Evolutionary conservation across 2,888 invertebrate species (phyloP).

Genomic region (Eilema griseolum): DNA sequence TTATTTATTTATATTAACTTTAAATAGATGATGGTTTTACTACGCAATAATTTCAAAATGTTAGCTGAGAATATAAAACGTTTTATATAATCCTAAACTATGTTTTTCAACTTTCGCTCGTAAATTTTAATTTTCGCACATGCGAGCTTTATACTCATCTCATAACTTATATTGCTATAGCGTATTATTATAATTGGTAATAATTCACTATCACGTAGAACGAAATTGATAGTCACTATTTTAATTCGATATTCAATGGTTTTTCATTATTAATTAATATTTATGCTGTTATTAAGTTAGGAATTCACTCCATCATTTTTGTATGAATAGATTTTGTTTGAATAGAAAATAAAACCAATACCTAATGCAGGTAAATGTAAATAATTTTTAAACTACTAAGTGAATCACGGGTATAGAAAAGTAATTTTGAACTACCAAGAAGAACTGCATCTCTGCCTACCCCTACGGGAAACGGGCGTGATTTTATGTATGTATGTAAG

Average conservation of each 20-base stretch:
- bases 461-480: no score
- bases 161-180: slow-evolving; percentile 1
- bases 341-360: no score
- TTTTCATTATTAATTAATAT: background rate
- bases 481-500: no score
- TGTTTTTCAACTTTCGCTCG: slow-evolving; percentile 20
- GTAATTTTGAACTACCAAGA: no score
- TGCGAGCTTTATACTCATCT: slow-evolving; percentile 10
- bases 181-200: slow-evolving; percentile 13
- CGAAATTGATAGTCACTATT: background rate
- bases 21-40: background rate
- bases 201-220: slow-evolving; percentile 8
- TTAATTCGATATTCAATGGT: background rate
- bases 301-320: background rate
- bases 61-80: slow-evolving; percentile 3
- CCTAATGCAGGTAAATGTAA: no score
- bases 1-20: no score
- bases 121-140: slow-evolving; percentile 19
- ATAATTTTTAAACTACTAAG: no score
- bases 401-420: no score
- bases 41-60: background rate
- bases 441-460: no score
- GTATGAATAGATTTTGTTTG: background rate
- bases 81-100: slow-evolving; percentile 13
- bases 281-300: background rate